Evolutionary conservation across 2,888 invertebrate species (phyloP), one percentile per base, ranked within the genome.

Genomic region (Marasmarcha lunaedactyla): DNA sequence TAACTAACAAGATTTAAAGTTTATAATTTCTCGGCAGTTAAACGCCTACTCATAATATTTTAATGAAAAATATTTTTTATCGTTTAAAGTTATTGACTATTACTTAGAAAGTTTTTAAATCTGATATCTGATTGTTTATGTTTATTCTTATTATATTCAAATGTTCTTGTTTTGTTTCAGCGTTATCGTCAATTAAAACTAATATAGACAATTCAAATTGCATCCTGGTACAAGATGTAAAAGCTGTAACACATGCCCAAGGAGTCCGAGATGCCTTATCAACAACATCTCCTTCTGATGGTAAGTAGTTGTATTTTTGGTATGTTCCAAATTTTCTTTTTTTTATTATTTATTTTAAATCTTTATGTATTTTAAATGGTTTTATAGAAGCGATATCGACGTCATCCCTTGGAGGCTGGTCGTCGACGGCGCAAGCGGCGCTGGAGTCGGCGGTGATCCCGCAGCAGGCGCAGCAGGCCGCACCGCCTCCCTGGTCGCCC

Each of bases 111-210:
- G n/a, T 33, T 33, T 33, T 33, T 3, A 33, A 6, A n/a, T n/a
- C 33, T 7, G 33, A 4, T 11, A 33, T 4, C 11, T n/a, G n/a
- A 11, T n/a, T n/a, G 7, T 9, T 33, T n/a, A 4, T n/a, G 11
- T 33, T 4, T n/a, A 33, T 11, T 4, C n/a, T 33, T 33, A n/a
- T 33, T n/a, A 33, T 33, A n/a, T 33, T 33, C 33, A 27, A 40
- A 34, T 34, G 34, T 41, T 36, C 30, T 36, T 50, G 55, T 47
- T 61, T 73, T 74, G 63, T 90, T 90, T 35, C 89, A 94, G 93
- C 93, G 72, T 90, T 93, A 84, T 93, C 91, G 86, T 93, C 93
- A 71, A 93, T 94, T 92, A 90, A 93, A 84, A 90, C 90, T 72
- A 90, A 90, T 83, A 90, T 92, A 87, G 93, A 94, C 86, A 90